Evolutionary conservation across 2,888 invertebrate genomes (phyloP), one percentile per base, ranked within the genome.

Genomic region (Pantelozetes paolii): DNA sequence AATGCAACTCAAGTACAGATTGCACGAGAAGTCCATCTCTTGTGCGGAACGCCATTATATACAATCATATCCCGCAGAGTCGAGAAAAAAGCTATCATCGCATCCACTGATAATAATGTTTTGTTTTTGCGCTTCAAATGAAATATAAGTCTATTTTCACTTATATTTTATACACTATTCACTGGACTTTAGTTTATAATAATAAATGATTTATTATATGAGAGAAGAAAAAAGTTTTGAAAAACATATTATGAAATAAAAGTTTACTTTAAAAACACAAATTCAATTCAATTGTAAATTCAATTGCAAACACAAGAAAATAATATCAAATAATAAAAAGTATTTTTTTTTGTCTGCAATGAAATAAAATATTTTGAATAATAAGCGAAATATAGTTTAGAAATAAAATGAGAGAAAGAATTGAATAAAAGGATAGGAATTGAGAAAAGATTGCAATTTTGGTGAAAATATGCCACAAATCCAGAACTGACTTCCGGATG

Each of bases 391-490:
- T 36, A n/a, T n/a, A n/a, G 36, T 36, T 36, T 36, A 8, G 5
- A 9, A 36, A 8, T 36, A 26, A 26, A 54, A 11, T 26, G 23
- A 23, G 2, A 2, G 54, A 54, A 26, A 23, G 15, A 26, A 26
- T 5, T 23, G 26, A 11, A 54, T 2, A 54, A 54, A 42, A 11
- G 6, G 36, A 67, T 64, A 36, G 64, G 32, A 64, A 64, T 40
- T 64, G 32, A 64, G 36, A 45, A 45, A 45, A 45, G 45, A 15
- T 45, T 45, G 45, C 15, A 45, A 45, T 45, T 45, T 45, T 45
- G 15, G 67, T 67, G 67, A 67, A 67, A 67, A 67, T 67, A 67
- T 67, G 67, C 67, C 40, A 67, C 67, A 42, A 62, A 67, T 67
- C 67, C 42, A 40, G 40, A 42, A 13, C 23, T 26, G 13, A 67